Base-by-base conservation (phyloP, 1,140 invertebrate genomes). In the Ruditapes philippinarum region DNA sequence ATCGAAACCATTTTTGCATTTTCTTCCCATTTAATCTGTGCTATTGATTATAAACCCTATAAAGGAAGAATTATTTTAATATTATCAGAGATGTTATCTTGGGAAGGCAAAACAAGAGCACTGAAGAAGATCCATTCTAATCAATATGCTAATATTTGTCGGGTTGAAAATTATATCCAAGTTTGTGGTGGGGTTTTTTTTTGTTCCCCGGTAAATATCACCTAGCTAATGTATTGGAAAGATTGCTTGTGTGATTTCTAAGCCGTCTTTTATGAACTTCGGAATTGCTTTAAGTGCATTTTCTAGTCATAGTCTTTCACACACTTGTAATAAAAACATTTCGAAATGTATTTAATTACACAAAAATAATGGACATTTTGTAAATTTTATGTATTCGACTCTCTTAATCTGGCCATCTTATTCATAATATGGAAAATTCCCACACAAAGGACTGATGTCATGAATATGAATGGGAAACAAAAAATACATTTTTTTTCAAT, bases 121-220 rank as follows among this genome's bases (percentile, higher is more conserved):
- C 12, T 62, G 54, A 57, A 28, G 45, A 78, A n/a, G 79, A 62
- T 22, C 12, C 79, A 38, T 65, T 81, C 17, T 42, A 81, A 81
- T 81, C 79, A 81, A 81, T 81, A 81, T 65, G 79, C 79, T 81
- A 81, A 81, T 81, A 81, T 81, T 62, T 57, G n/a, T 51, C 54
- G 45, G 33, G 17, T 0, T 36, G 31, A 36, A 36, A 78, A 51
- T 51, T 57, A 51, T 51, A 78, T 78, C 19, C 28, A 54, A 78
- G 19, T 38, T 51, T n/a, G n/a, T n/a, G n/a, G n/a, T n/a, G n/a
- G n/a, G n/a, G n/a, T n/a, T n/a, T n/a, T n/a, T n/a, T n/a, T n/a
- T 78, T 57, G 45, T 54, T 78, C 54, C 45, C 31, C 12, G 17
- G 74, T 54, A 70, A 38, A 70, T 38, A 31, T 36, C 65, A 36